phyloP scores from a whole-genome alignment of 2,888 invertebrate species.

The Caenorhabditis sp. region DNA sequence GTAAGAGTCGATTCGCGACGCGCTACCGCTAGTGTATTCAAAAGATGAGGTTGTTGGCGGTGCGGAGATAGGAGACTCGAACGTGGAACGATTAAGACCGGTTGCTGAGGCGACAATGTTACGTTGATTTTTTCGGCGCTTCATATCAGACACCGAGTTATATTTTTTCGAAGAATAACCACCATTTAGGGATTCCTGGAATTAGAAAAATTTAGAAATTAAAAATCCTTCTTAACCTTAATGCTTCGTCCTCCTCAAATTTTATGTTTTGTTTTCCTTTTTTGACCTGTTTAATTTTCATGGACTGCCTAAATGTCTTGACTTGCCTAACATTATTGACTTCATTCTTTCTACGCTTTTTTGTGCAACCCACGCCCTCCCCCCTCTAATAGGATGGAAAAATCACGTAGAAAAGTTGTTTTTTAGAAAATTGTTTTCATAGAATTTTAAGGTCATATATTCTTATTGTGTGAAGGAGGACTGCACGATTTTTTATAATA shows the following conservation, averaged over 20 bases:
- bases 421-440: no score
- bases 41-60: constrained; percentile 16
- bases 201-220: not conserved
- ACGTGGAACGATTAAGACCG: constrained; percentile 33
- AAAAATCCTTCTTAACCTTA: not conserved
- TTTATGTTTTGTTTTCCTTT: no score
- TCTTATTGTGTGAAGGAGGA: no score
- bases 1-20: constrained; percentile 43
- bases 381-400: no score
- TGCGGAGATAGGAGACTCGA: constrained; percentile 11
- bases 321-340: no score
- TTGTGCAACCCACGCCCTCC: no score
- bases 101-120: constrained; percentile 34
- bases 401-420: no score
- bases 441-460: no score
- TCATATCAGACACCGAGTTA: constrained; percentile 94
- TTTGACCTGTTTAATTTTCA: no score
- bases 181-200: constrained; percentile 41
- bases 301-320: no score
- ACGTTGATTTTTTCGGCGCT: constrained; percentile 79
- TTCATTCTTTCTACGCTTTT: no score
- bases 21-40: constrained; percentile 32
- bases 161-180: constrained; percentile 76
- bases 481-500: no score
- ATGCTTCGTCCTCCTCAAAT: not conserved